These are phyloP conservation scores for Parasteatoda lunata DNA, from an alignment of 2,888 invertebrate species.

Conservation along the genomic window DNA sequence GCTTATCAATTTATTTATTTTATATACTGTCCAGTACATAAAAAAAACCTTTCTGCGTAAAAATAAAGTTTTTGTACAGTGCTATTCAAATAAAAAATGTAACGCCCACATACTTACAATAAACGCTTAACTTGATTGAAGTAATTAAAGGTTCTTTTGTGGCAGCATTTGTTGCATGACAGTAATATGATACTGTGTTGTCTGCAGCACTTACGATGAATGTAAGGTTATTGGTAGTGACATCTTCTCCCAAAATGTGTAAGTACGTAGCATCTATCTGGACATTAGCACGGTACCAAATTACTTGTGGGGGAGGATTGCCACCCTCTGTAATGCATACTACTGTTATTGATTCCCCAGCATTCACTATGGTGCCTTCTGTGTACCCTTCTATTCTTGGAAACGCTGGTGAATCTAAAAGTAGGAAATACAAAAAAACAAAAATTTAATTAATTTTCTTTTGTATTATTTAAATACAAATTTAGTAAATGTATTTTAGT, in stretches of 20 bases:
- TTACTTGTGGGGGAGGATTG: conserved; percentile 94
- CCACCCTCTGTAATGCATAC: conserved; percentile 94
- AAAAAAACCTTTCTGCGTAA: no score
- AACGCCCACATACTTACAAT: conserved; percentile 85
- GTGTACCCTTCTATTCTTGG: conserved; percentile 92
- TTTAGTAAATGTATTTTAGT: no score
- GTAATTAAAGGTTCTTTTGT: conserved; percentile 85
- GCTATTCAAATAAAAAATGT: no score
- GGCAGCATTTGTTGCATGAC: conserved; percentile 84
- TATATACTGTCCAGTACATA: no score
- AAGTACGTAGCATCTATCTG: conserved; percentile 89
- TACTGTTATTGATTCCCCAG: conserved; percentile 86
- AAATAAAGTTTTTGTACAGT: no score
- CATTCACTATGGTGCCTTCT: conserved; percentile 68
- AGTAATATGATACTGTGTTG: conserved; percentile 93
- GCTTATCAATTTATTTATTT: no score
- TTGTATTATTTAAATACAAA: no score
- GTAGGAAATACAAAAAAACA: not conserved
- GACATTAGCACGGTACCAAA: conserved; percentile 94
- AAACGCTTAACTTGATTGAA: conserved; percentile 89
- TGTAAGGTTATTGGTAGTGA: conserved; percentile 88
- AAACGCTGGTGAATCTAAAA: conserved; percentile 89
- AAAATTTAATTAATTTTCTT: not conserved
- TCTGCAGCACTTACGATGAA: conserved; percentile 94
- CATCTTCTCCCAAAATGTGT: conserved; percentile 82